Conservation (phyloP, 2,888 invertebrate species). For the Syrphus vitripennis region DNA sequence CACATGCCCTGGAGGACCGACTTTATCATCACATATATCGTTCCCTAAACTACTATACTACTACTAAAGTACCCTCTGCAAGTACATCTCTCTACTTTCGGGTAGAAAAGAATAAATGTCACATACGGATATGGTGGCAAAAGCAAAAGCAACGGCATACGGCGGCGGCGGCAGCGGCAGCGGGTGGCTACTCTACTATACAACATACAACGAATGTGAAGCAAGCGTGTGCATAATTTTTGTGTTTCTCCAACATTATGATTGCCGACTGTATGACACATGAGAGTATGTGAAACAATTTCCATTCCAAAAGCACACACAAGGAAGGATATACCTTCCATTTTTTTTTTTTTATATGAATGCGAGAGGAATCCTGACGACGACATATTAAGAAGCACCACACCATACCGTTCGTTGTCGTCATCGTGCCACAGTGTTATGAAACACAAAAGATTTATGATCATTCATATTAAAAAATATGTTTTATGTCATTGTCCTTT, state of each 20-base stretch:
- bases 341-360: neutral
- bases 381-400: slow-evolving; percentile 27
- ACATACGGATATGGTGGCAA: neutral
- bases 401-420: neutral
- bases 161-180: neutral
- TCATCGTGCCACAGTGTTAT: slow-evolving; percentile 48
- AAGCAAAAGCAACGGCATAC: neutral
- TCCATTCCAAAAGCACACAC: slow-evolving; percentile 28
- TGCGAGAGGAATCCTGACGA: slow-evolving; percentile 16
- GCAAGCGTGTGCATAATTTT: slow-evolving; percentile 67
- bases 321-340: slow-evolving; percentile 27
- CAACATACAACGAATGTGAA: slow-evolving; percentile 1
- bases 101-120: slow-evolving; percentile 41
- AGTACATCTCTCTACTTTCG: slow-evolving; percentile 29
- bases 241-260: slow-evolving; percentile 40
- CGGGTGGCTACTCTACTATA: slow-evolving; percentile 1
- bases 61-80: neutral
- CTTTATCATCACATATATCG: slow-evolving; percentile 47
- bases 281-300: slow-evolving; percentile 64
- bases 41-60: slow-evolving; percentile 44
- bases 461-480: slow-evolving; percentile 71
- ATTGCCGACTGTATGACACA: slow-evolving; percentile 55
- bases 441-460: slow-evolving; percentile 68
- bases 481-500: slow-evolving; percentile 70
- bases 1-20: slow-evolving; percentile 59